These are phyloP conservation scores for Rhyacophila evoluta DNA, from an alignment of 2,888 invertebrate species.

Conservation along the genomic window DNA sequence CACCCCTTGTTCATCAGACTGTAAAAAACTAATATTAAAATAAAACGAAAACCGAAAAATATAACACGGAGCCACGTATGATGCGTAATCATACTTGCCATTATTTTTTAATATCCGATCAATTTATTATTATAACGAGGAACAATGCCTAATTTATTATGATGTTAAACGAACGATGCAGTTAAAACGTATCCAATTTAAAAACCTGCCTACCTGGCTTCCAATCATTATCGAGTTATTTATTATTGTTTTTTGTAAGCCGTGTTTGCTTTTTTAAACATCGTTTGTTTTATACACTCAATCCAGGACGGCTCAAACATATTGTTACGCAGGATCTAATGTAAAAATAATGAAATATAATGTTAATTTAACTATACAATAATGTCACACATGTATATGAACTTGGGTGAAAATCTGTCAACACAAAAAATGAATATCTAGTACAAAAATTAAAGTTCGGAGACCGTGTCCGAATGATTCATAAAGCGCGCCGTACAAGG, in stretches of 20 bases:
- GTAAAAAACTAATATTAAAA: background rate
- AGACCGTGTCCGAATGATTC: no score
- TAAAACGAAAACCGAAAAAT: background rate
- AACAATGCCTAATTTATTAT: constrained; percentile 51
- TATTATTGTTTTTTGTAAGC: constrained; percentile 11
- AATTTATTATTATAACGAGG: constrained; percentile 46
- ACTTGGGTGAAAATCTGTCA: no score
- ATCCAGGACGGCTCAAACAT: background rate
- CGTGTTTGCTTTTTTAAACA: constrained; percentile 1
- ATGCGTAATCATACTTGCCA: constrained; percentile 14
- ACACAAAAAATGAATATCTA: no score
- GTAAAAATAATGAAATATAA: no score
- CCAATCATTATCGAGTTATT: constrained; percentile 32
- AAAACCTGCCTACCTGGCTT: constrained; percentile 40
- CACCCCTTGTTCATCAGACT: background rate
- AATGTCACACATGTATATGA: no score
- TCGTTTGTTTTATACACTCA: constrained; percentile 27
- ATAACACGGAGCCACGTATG: background rate
- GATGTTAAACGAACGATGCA: constrained; percentile 48
- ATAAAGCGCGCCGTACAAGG: no score
- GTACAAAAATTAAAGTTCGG: no score
- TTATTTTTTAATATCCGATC: constrained; percentile 44
- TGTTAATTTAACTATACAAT: no score
- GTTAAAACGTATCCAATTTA: constrained; percentile 47
- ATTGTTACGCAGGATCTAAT: no score